These are phyloP conservation scores for Listrodromus nycthemerus DNA, from an alignment of 2,888 invertebrate genomes.

Conservation along the genomic window DNA sequence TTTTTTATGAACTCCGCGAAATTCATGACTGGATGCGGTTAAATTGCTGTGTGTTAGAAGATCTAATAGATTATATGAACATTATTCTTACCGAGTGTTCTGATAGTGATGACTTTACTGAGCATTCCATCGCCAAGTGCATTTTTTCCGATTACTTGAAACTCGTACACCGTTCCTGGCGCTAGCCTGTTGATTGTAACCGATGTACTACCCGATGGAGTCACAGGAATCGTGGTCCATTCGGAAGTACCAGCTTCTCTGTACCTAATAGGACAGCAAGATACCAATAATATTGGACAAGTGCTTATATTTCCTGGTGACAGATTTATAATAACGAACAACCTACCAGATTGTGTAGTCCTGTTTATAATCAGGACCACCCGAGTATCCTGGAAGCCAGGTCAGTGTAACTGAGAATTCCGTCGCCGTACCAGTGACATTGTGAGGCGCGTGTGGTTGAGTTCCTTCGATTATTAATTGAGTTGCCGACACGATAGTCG, in stretches of 20 bases:
- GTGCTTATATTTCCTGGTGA: neutral
- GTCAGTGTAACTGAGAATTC: constrained; percentile 95
- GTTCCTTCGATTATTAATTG: constrained; percentile 97
- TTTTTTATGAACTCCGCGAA: constrained; percentile 1
- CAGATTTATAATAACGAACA: neutral
- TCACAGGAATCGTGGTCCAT: constrained; percentile 97
- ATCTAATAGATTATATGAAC: neutral
- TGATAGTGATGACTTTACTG: constrained; percentile 95
- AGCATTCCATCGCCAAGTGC: constrained; percentile 97
- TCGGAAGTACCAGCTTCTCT: constrained; percentile 94
- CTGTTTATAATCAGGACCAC: constrained; percentile 97
- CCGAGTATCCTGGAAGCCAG: constrained; percentile 98
- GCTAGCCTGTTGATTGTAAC: constrained; percentile 94
- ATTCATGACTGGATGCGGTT: constrained; percentile 4
- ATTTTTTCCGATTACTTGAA: constrained; percentile 98
- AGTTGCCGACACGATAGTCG: constrained; percentile 96
- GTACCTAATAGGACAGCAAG: constrained; percentile 86
- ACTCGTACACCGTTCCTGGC: constrained; percentile 97
- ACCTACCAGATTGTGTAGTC: constrained; percentile 95
- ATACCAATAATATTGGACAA: neutral
- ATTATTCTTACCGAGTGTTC: constrained; percentile 92
- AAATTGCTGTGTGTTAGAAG: neutral
- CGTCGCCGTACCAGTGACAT: constrained; percentile 95
- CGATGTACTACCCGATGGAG: constrained; percentile 94
- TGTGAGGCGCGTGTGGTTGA: constrained; percentile 98